Evolutionary conservation across 2,888 invertebrate species (phyloP).

Genomic region (Caenorhabditis imperialis): DNA sequence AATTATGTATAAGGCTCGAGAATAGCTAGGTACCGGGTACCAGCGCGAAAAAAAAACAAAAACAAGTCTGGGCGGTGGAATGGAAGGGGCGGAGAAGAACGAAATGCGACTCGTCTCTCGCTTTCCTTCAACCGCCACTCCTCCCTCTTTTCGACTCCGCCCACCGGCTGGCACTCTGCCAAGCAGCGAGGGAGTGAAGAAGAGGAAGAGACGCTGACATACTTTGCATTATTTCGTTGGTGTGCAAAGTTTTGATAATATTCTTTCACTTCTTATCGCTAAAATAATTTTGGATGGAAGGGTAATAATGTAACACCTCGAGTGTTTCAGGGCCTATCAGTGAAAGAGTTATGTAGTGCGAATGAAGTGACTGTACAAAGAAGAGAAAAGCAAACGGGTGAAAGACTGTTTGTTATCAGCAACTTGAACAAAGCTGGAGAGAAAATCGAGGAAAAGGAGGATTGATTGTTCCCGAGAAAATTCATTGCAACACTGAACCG

Average conservation of each 20-base stretch:
- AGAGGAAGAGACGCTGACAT: conserved; percentile 36
- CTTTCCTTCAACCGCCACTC: conserved; percentile 17
- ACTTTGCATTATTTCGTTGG: conserved; percentile 47
- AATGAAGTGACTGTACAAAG: too few relatives aligned
- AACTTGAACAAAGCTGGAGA: too few relatives aligned
- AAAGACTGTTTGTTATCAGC: too few relatives aligned
- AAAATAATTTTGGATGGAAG: conserved; percentile 37
- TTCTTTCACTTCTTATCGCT: conserved; percentile 28
- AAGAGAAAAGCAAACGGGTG: too few relatives aligned
- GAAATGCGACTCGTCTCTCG: conserved; percentile 34
- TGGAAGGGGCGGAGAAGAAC: conserved; percentile 22
- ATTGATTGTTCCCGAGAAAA: too few relatives aligned
- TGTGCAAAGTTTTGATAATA: conserved; percentile 46
- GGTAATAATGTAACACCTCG: conserved; percentile 49
- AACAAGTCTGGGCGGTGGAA: conserved; percentile 19
- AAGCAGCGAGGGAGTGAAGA: conserved; percentile 12
- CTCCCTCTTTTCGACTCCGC: conserved; percentile 39
- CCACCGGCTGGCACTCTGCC: conserved; percentile 39
- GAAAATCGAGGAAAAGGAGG: too few relatives aligned
- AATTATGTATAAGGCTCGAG: too few relatives aligned
- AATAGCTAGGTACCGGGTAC: too few relatives aligned
- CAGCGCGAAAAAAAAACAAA: neutral
- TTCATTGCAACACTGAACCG: too few relatives aligned
- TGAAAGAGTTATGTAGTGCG: too few relatives aligned
- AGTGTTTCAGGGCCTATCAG: too few relatives aligned